phyloP scores from a whole-genome alignment of 2,888 invertebrate species.

The Amphipyra berbera region DNA sequence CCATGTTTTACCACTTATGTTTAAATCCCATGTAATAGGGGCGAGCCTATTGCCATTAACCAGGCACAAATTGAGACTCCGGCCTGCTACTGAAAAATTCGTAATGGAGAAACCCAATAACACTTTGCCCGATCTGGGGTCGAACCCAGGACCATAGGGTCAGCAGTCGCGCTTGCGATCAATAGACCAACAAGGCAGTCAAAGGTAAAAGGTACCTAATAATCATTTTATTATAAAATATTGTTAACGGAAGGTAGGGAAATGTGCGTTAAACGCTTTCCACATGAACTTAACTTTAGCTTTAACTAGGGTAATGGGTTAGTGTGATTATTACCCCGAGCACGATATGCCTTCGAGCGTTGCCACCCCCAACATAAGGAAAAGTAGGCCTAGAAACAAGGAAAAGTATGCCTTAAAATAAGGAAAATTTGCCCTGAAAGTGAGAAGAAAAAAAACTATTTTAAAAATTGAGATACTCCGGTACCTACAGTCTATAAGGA shows the following conservation, averaged over 20 bases:
- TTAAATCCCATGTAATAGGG: too few relatives aligned
- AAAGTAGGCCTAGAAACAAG: neutral
- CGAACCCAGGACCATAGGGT: too few relatives aligned
- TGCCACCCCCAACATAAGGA: conserved; percentile 2
- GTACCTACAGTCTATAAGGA: conserved; percentile 5
- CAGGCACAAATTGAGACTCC: too few relatives aligned
- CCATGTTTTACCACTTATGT: too few relatives aligned
- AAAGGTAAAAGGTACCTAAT: too few relatives aligned
- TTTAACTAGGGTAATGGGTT: conserved; percentile 54
- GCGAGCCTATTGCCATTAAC: too few relatives aligned
- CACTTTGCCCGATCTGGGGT: too few relatives aligned
- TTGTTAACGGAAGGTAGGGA: conserved; percentile 14
- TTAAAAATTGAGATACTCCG: conserved; percentile 5
- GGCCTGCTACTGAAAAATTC: too few relatives aligned
- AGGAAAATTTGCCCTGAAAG: neutral
- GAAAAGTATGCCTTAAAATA: neutral
- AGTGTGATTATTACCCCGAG: conserved; percentile 49
- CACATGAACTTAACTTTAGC: conserved; percentile 19
- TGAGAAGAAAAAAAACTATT: conserved; percentile 28
- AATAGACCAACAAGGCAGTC: too few relatives aligned
- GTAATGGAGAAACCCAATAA: too few relatives aligned
- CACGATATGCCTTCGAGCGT: conserved; percentile 46
- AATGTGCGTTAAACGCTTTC: conserved; percentile 31
- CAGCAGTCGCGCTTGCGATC: too few relatives aligned
- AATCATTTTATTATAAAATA: conserved; percentile 7